Conservation (phyloP, 1,140 invertebrate species). For the Cotesia chilonis region DNA sequence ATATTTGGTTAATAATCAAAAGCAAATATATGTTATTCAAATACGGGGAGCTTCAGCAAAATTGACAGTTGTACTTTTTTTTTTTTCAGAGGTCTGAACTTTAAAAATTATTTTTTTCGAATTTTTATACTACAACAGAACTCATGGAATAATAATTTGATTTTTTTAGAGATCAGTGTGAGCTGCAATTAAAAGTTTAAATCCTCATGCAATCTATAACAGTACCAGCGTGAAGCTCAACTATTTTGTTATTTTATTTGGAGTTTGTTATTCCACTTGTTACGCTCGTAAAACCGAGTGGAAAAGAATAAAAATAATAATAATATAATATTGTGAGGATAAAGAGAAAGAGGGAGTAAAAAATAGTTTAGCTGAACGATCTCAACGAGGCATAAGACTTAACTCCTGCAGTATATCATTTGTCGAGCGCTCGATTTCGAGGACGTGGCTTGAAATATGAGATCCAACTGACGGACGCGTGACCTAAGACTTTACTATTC, state of each 20-base stretch:
- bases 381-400: constrained; percentile 31
- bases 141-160: too few species aligned
- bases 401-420: constrained; percentile 32
- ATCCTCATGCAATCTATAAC: not conserved
- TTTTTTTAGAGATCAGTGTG: too few species aligned
- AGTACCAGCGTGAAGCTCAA: not conserved
- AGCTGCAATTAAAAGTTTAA: too few species aligned
- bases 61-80: too few species aligned
- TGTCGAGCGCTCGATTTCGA: constrained; percentile 30
- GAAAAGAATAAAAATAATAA: not conserved
- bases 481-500: not conserved
- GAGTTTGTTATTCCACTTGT: constrained; percentile 12
- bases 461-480: constrained; percentile 19
- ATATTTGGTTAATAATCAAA: too few species aligned
- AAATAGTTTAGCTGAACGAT: constrained; percentile 30
- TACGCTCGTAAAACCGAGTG: constrained; percentile 28
- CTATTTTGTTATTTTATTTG: constrained; percentile 15
- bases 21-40: too few species aligned
- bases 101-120: too few species aligned
- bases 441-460: constrained; percentile 31
- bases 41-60: too few species aligned
- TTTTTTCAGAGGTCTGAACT: too few species aligned
- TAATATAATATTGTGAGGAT: not conserved
- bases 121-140: too few species aligned
- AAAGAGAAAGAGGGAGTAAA: constrained; percentile 15